A percentile compares a stretch with the other conserved stretches of the same genome.
These are phyloP conservation scores for Distichodus sexfasciatus DNA, from an alignment of 2,797 vertebrate species.

Conservation along the genomic window DNA sequence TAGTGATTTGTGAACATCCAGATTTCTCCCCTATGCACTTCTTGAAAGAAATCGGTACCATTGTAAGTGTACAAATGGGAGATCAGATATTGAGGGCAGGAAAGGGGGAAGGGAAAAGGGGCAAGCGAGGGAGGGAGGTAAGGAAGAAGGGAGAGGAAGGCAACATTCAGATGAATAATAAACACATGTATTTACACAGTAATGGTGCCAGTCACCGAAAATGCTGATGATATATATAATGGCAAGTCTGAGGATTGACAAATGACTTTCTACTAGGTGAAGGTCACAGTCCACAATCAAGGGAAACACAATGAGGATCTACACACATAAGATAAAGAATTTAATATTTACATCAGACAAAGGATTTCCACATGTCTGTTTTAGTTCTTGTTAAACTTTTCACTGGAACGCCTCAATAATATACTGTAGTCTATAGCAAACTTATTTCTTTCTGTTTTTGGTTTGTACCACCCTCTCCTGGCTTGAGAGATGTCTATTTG, in stretches of 20 bases:
- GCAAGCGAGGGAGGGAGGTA: too few relatives aligned
- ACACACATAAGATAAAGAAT: conserved; percentile 62
- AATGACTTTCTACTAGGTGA: conserved; percentile 62
- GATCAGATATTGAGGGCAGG: conserved; percentile 32
- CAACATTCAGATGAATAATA: conserved; percentile 73
- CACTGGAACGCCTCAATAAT: background rate
- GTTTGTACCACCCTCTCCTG: background rate
- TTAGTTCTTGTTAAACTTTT: background rate
- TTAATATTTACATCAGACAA: conserved; percentile 38
- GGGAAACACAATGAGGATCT: conserved; percentile 64
- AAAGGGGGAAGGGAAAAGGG: background rate
- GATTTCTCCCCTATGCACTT: conserved; percentile 59
- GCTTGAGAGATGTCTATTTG: background rate
- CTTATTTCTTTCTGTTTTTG: background rate
- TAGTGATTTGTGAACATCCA: conserved; percentile 61
- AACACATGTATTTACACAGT: conserved; percentile 74
- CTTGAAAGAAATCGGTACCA: conserved; percentile 58
- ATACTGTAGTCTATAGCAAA: background rate
- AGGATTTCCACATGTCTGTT: background rate
- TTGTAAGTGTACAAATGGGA: conserved; percentile 46
- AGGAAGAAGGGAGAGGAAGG: conserved; percentile 14
- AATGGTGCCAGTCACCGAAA: conserved; percentile 68
- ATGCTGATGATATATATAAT: conserved; percentile 70
- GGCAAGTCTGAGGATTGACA: conserved; percentile 63
- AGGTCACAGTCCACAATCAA: conserved; percentile 71